phyloP scores from a whole-genome alignment of 2,797 vertebrate genomes.

The Gymnopithys bicolor region DNA sequence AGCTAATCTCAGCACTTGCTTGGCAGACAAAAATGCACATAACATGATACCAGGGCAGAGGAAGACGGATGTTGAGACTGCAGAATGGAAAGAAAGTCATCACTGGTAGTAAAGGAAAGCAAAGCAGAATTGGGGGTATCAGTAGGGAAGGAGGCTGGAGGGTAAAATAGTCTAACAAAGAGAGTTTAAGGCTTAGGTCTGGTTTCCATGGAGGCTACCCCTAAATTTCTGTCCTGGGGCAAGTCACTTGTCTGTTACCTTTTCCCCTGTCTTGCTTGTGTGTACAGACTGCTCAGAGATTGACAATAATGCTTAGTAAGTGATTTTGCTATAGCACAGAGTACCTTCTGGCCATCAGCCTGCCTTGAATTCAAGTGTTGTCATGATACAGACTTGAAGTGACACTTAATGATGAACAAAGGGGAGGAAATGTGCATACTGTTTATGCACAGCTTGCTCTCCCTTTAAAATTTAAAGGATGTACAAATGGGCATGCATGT shows the following conservation, averaged over 20 bases:
- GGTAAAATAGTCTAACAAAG: not conserved
- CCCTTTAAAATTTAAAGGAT: not conserved
- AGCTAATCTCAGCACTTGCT: not conserved
- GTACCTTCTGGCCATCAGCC: not conserved
- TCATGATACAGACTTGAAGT: not conserved
- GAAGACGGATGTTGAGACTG: not conserved
- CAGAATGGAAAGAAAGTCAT: not conserved
- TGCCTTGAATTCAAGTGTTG: not conserved
- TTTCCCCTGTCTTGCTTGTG: not conserved
- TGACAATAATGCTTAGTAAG: not conserved
- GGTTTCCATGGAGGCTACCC: not conserved
- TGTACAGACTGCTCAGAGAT: not conserved
- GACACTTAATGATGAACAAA: not conserved
- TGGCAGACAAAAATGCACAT: not conserved
- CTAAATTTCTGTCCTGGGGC: not conserved
- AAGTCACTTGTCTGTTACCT: not conserved
- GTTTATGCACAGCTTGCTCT: not conserved
- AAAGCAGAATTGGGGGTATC: accelerated
- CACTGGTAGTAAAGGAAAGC: not conserved
- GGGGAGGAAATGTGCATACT: accelerated
- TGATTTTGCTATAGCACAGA: not conserved
- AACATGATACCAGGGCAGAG: not conserved
- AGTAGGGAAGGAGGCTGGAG: not conserved
- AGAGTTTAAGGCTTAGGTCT: not conserved
- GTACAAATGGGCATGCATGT: accelerated